These are phyloP conservation scores for Hypanus sabinus DNA, from an alignment of 2,113 vertebrate genomes.

Conservation along the genomic window DNA sequence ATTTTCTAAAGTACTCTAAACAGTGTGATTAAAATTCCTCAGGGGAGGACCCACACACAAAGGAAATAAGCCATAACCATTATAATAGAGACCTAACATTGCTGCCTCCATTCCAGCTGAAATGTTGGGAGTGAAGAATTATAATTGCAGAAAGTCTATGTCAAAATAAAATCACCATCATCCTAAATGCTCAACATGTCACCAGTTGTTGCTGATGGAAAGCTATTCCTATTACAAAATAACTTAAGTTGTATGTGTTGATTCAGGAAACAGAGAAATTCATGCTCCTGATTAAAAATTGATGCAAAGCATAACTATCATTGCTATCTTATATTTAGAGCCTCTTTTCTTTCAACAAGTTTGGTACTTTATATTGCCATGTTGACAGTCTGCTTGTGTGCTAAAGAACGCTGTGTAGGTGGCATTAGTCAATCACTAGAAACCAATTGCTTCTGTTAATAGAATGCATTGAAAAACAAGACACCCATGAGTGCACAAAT, in stretches of 20 bases:
- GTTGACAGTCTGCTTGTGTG: background rate
- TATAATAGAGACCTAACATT: background rate
- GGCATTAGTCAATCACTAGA: constrained; percentile 16
- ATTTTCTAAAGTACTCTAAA: background rate
- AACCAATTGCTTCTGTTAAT: constrained; percentile 34
- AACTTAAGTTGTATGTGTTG: background rate
- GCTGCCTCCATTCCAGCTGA: background rate
- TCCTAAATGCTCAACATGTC: background rate
- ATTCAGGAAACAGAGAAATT: background rate
- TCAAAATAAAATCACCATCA: background rate
- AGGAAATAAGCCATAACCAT: background rate
- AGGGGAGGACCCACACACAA: background rate
- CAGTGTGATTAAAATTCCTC: background rate
- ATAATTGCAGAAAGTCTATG: background rate
- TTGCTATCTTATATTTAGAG: background rate
- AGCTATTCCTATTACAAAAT: background rate
- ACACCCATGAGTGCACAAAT: constrained; percentile 30
- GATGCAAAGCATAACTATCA: background rate
- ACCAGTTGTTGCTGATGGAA: background rate
- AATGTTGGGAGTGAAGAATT: background rate
- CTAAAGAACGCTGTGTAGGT: constrained; percentile 32
- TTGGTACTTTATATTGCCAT: background rate
- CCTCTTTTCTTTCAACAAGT: background rate
- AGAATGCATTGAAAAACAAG: constrained; percentile 13
- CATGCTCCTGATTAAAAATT: background rate